Evolutionary conservation across 2,888 invertebrate genomes (phyloP).

Genomic region (Junonia oenone): DNA sequence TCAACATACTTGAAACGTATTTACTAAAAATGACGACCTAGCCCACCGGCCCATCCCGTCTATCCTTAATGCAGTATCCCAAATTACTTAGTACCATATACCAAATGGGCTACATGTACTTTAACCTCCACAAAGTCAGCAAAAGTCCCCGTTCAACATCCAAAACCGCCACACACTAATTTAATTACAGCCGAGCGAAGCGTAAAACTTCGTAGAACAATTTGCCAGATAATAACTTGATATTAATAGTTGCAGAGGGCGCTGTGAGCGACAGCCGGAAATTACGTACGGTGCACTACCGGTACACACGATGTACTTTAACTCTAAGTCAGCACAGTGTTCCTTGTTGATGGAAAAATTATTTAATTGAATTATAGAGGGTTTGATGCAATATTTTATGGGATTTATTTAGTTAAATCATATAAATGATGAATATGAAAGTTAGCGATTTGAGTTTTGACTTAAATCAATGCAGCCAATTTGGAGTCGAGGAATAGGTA

Average conservation of each 20-base stretch:
- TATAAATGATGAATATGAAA: background rate
- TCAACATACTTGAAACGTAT: no score
- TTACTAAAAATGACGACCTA: no score
- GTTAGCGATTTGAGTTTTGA: no score
- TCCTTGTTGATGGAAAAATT: background rate
- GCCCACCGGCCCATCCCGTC: no score
- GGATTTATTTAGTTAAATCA: background rate
- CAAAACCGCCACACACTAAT: conserved; percentile 2
- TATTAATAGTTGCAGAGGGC: conserved; percentile 37
- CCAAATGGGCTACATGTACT: no score
- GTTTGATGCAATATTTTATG: background rate
- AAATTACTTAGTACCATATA: no score
- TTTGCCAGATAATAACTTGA: conserved; percentile 31
- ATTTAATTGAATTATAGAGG: background rate
- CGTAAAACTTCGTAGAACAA: conserved; percentile 19
- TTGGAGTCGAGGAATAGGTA: no score
- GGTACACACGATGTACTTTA: conserved; percentile 26
- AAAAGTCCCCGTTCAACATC: background rate
- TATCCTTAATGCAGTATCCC: no score
- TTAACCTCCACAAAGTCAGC: background rate
- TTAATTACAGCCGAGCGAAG: conserved; percentile 4
- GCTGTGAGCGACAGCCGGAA: conserved; percentile 53
- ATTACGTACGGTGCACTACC: conserved; percentile 41
- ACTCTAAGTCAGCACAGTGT: conserved; percentile 5
- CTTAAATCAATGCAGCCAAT: no score